Percentiles rank a stretch among this genome's conserved stretches.
Conservation (phyloP, 1,140 invertebrate species). For the Drosophila gunungcola region DNA sequence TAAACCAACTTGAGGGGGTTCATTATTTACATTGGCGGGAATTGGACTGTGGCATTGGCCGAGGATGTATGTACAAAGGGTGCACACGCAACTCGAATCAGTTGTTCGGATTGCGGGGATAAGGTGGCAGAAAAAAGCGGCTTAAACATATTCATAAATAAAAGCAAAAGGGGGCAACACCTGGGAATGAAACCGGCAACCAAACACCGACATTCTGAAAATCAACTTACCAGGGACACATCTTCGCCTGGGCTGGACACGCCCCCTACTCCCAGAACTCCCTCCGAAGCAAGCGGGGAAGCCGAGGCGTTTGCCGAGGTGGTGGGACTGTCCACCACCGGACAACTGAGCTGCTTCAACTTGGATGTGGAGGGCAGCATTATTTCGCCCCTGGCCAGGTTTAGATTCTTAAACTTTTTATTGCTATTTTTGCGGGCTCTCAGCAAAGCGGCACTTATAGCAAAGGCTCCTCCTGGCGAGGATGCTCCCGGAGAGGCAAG, state of each 20-base stretch:
- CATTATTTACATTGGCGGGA: constrained; percentile 45
- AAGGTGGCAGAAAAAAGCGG: constrained; percentile 61
- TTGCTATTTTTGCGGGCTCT: constrained; percentile 68
- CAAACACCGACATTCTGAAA: constrained; percentile 49
- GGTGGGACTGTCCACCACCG: constrained; percentile 30
- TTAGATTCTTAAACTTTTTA: constrained; percentile 84
- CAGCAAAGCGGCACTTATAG: constrained; percentile 54
- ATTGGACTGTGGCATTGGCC: constrained; percentile 28
- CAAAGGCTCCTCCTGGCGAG: constrained; percentile 39
- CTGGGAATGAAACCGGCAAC: constrained; percentile 35
- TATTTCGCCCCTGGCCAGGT: constrained; percentile 77
- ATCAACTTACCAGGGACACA: constrained; percentile 75
- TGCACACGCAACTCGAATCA: constrained; percentile 43
- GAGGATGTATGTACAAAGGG: constrained; percentile 32
- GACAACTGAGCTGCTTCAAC: constrained; percentile 74
- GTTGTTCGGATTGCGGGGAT: constrained; percentile 11
- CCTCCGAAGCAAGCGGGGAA: constrained; percentile 28
- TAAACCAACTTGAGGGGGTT: constrained; percentile 48
- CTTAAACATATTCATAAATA: constrained; percentile 69
- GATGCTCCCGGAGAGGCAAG: constrained; percentile 17
- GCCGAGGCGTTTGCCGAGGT: constrained; percentile 3
- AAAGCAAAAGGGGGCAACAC: constrained; percentile 37
- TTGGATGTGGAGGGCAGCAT: constrained; percentile 82
- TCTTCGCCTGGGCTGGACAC: constrained; percentile 50
- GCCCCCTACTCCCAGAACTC: constrained; percentile 14